Percentiles rank a stretch among this genome's conserved stretches.
These are phyloP conservation scores for Crotalus tigris DNA, from an alignment of 2,113 vertebrate genomes.

Conservation along the genomic window DNA sequence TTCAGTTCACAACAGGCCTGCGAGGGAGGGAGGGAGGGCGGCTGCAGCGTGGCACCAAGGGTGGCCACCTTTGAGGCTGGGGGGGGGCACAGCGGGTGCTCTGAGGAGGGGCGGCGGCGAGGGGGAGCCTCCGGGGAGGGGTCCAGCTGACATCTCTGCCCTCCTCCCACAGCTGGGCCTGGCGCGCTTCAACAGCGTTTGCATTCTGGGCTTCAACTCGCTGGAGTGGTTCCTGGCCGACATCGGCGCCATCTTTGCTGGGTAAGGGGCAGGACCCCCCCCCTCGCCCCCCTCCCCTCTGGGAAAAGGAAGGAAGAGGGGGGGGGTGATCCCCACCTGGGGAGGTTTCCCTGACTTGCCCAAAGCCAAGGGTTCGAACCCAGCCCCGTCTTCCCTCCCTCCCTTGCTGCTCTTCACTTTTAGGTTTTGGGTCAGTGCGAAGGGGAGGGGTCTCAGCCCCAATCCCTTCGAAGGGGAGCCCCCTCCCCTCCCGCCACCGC, in stretches of 20 bases:
- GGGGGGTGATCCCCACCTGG: neutral
- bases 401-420: neutral
- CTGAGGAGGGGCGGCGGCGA: neutral
- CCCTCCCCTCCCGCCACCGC: too few species aligned
- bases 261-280: conserved; percentile 70
- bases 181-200: conserved; percentile 84
- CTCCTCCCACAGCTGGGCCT: conserved; percentile 82
- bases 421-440: neutral
- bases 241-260: conserved; percentile 85
- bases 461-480: neutral
- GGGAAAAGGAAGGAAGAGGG: neutral
- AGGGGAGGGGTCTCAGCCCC: neutral
- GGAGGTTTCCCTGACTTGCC: neutral
- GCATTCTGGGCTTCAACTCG: conserved; percentile 93
- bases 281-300: neutral
- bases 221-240: conserved; percentile 87
- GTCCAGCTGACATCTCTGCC: neutral
- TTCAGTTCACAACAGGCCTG: neutral
- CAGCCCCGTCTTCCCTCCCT: neutral
- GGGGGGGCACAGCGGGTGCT: fast-evolving
- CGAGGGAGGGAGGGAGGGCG: neutral
- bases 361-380: fast-evolving
- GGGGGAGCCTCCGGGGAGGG: too few species aligned
- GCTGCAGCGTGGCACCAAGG: neutral
- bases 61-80: fast-evolving